Evolutionary conservation across 1,140 invertebrate species (phyloP).

Genomic region (Lucilia cuprina): DNA sequence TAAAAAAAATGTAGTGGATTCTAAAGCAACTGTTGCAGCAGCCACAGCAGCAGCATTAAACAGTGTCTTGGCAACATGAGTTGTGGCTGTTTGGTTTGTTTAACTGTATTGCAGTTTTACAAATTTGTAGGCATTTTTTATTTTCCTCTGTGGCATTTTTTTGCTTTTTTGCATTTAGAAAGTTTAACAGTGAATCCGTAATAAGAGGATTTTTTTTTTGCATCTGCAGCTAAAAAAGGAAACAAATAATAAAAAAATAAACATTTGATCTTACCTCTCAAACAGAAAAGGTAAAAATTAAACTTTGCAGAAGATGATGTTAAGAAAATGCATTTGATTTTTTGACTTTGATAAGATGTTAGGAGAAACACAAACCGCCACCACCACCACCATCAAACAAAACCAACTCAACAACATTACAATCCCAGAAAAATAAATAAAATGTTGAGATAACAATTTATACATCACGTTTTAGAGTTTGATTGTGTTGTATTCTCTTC

Average conservation of each 20-base stretch:
- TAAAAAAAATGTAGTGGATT: background rate
- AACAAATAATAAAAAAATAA: background rate
- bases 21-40: background rate
- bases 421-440: background rate
- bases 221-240: background rate
- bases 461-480: background rate
- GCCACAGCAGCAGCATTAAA: background rate
- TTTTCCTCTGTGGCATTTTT: background rate
- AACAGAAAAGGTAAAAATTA: background rate
- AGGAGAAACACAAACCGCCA: too few relatives aligned
- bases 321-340: background rate
- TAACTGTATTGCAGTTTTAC: background rate
- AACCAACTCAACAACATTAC: background rate
- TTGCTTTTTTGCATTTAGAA: slow-evolving; percentile 5
- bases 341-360: background rate
- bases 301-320: too few relatives aligned
- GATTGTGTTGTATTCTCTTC: background rate
- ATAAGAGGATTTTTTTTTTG: background rate
- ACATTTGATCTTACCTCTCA: slow-evolving; percentile 9
- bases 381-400: too few relatives aligned
- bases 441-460: background rate
- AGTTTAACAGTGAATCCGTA: slow-evolving; percentile 14
- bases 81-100: background rate
- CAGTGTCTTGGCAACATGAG: background rate
- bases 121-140: background rate